Percentiles rank a stretch among this genome's conserved stretches.
Conservation (phyloP, 2,797 vertebrate genomes). For the Odontamblyopus rebecca region DNA sequence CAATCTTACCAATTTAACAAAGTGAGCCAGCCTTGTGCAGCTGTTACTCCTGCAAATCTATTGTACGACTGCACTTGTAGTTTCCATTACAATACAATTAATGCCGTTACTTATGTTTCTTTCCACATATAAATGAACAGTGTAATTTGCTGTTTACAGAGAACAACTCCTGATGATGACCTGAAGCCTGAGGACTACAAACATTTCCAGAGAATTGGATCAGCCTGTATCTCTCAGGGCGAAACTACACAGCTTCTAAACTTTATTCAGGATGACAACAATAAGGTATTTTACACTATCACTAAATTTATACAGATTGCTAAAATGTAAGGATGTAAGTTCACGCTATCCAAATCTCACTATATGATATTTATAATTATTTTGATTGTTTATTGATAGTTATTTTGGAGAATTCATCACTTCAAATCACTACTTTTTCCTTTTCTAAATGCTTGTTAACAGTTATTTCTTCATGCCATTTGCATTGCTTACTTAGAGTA, state of each 20-base stretch:
- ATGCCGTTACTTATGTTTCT: too few relatives aligned
- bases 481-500: too few relatives aligned
- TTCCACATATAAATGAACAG: too few relatives aligned
- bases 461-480: too few relatives aligned
- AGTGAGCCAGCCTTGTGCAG: background rate
- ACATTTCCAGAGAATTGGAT: constrained; percentile 81
- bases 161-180: constrained; percentile 80
- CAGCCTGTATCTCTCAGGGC: constrained; percentile 82
- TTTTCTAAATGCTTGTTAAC: too few relatives aligned
- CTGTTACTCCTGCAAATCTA: background rate
- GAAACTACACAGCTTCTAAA: constrained; percentile 77
- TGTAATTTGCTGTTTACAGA: constrained; percentile 49
- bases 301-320: background rate
- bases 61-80: too few relatives aligned
- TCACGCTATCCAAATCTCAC: too few relatives aligned
- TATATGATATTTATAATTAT: too few relatives aligned
- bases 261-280: constrained; percentile 85
- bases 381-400: too few relatives aligned
- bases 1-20: constrained; percentile 1
- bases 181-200: constrained; percentile 87
- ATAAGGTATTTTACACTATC: constrained; percentile 77
- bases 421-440: too few relatives aligned
- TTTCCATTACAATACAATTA: background rate
- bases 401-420: too few relatives aligned
- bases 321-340: too few relatives aligned